These are phyloP conservation scores for Dryoscopus gambensis DNA, from an alignment of 2,113 vertebrate species.

Conservation along the genomic window DNA sequence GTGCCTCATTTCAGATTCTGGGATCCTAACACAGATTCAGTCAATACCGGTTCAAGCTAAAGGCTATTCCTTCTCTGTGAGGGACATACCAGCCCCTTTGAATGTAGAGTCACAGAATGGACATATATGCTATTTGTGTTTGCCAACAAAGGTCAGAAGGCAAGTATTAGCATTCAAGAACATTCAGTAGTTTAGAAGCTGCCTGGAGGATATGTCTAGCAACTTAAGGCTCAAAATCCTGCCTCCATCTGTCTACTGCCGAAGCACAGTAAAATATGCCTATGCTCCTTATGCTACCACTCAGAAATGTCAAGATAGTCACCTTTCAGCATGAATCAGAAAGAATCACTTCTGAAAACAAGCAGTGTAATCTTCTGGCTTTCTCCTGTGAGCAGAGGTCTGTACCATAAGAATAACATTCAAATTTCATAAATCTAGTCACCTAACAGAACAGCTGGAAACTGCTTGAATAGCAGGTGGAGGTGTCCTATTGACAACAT, in stretches of 20 bases:
- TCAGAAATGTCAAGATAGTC: not conserved
- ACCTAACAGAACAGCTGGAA: not conserved
- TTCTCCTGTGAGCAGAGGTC: not conserved
- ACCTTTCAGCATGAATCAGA: not conserved
- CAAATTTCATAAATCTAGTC: not conserved
- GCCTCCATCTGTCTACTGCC: slow-evolving; percentile 12
- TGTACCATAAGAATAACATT: not conserved
- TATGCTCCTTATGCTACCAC: not conserved
- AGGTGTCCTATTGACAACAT: not conserved
- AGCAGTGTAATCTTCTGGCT: not conserved
- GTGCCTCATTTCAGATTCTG: not conserved
- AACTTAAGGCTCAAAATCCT: not conserved
- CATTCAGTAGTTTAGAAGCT: not conserved
- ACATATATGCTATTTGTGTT: accelerated
- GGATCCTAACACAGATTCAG: not conserved
- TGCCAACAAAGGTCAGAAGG: not conserved
- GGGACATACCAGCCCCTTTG: not conserved
- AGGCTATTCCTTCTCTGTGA: not conserved
- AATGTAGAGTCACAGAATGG: not conserved
- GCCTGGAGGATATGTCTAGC: not conserved
- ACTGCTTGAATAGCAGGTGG: not conserved
- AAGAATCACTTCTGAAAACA: slow-evolving; percentile 11
- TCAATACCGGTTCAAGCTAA: not conserved
- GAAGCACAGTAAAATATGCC: not conserved
- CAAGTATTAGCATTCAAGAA: not conserved